These are phyloP conservation scores for Arge pagana DNA, from an alignment of 2,888 invertebrate species.

Conservation along the genomic window DNA sequence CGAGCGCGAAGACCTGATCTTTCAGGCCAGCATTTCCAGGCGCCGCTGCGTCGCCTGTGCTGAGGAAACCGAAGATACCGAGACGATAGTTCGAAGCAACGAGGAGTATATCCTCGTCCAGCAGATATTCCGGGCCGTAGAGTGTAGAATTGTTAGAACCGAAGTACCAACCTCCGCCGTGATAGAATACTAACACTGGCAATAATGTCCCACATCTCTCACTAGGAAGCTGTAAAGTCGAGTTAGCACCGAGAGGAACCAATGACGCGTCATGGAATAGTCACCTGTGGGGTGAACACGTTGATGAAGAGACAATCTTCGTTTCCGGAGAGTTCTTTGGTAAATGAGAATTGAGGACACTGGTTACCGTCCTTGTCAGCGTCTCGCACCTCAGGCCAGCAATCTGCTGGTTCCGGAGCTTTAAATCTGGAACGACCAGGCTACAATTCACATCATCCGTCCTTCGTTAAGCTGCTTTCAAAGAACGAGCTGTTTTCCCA, in stretches of 20 bases:
- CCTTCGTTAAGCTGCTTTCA: too few species aligned
- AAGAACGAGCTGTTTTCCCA: too few species aligned
- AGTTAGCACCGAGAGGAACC: too few species aligned
- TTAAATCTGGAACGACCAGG: conserved; percentile 1
- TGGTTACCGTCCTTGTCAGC: not conserved
- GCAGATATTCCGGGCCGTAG: not conserved
- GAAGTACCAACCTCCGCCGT: not conserved
- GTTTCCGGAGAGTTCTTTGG: not conserved
- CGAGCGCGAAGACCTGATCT: not conserved
- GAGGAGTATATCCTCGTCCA: conserved; percentile 2
- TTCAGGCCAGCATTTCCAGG: conserved; percentile 9
- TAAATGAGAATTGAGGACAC: not conserved
- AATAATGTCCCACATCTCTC: not conserved
- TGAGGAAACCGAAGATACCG: conserved; percentile 4
- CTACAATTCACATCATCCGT: too few species aligned
- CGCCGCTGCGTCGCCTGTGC: conserved; percentile 4
- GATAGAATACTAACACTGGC: conserved; percentile 1
- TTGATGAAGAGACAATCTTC: conserved; percentile 6
- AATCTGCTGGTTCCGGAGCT: not conserved
- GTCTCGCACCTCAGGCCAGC: not conserved
- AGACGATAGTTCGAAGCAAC: not conserved
- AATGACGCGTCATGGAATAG: too few species aligned
- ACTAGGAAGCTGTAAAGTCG: not conserved
- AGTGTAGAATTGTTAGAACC: not conserved
- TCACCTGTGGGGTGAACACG: conserved; percentile 1